Conservation (phyloP, 2,888 invertebrate genomes). For the Caenorhabditis sp. region DNA sequence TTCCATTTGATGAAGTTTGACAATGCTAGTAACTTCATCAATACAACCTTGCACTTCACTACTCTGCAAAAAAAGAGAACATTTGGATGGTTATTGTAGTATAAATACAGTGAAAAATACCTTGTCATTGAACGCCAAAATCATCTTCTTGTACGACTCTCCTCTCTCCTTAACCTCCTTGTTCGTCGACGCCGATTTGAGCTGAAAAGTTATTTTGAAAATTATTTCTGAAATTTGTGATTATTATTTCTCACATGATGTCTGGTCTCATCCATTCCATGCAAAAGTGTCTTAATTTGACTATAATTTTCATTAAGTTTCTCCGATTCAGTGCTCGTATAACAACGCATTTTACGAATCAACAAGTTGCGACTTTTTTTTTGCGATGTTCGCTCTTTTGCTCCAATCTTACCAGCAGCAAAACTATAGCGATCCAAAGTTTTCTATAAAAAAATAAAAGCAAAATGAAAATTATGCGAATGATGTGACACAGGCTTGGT, state of each 20-base stretch:
- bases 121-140: conserved; percentile 22
- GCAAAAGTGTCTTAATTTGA: conserved; percentile 6
- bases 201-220: conserved; percentile 15
- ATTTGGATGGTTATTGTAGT: background rate
- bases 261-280: conserved; percentile 22
- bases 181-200: conserved; percentile 18
- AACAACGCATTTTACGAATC: conserved; percentile 26
- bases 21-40: conserved; percentile 20
- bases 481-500: too few species aligned
- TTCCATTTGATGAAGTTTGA: conserved; percentile 19
- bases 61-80: background rate
- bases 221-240: background rate
- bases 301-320: conserved; percentile 13
- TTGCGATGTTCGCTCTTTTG: conserved; percentile 17
- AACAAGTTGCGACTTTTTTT: conserved; percentile 22
- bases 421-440: conserved; percentile 17
- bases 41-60: conserved; percentile 22
- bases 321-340: conserved; percentile 17
- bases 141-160: conserved; percentile 14
- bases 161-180: conserved; percentile 14
- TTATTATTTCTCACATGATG: background rate
- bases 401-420: conserved; percentile 19
- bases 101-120: background rate
- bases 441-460: conserved; percentile 4
- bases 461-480: background rate